Base-by-base conservation (phyloP, 2,888 invertebrate species). In the Melikaiella ostensackeni region DNA sequence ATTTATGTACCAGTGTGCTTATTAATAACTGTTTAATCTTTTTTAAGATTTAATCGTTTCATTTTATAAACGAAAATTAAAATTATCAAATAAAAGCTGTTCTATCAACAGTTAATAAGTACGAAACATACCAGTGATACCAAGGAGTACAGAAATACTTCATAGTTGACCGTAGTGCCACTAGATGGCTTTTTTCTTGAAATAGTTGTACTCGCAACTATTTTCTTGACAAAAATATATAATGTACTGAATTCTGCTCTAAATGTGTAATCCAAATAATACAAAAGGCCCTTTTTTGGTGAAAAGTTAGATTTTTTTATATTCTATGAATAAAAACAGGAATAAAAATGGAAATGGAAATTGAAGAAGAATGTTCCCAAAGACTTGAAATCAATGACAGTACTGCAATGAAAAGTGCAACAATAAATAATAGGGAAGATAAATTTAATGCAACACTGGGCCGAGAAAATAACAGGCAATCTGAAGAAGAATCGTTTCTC, bases 401-500 rank as follows among this genome's bases (percentile, higher is more conserved):
- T 46, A 16, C 16, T 46, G 42, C 16, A 62, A 30, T 8, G n/a
- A 63, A 16, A 46, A n/a, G n/a, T 66, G 9, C 19, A 19, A 50
- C 3, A n/a, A 46, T 7, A 30, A n/a, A 46, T 46, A 19, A 27
- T 9, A 42, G 27, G 19, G 11, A 64, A 16, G 7, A 21, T 64
- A 13, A 27, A 59, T 13, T 46, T 19, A 8, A 30, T 27, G 19
- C 42, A 19, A 46, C 46, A 46, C 27, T 66, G 9, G 46, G 66
- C 21, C 42, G 46, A 27, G 66, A 30, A 50, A 46, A 46, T 30
- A 50, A 30, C 19, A 46, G 16, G 2, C 27, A 92, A 42, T 94
- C 94, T 81, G 93, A 94, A 21, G 94, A 94, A 87, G 92, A 92
- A 80, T 88, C 93, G 6, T 93, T 93, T 79, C 94, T 94, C 87